Conservation (phyloP, 2,888 invertebrate species). For the Callinectes sapidus region DNA sequence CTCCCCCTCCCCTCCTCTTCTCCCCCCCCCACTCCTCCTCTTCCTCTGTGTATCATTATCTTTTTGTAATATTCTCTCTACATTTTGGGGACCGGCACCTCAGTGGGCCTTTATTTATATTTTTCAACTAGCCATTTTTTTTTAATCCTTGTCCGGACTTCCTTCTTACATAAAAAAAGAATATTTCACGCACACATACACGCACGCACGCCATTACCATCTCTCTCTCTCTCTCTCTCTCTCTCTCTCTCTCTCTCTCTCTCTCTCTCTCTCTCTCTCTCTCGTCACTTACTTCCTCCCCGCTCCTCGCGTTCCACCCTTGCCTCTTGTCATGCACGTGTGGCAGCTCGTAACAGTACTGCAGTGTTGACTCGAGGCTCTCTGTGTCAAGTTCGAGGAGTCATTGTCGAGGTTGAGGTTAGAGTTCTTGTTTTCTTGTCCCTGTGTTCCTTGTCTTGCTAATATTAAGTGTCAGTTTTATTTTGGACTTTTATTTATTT, state of each 20-base stretch:
- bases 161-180: no score
- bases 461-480: neutral
- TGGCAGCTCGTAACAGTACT: neutral
- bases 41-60: neutral
- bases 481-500: neutral
- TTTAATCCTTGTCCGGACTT: no score
- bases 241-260: neutral
- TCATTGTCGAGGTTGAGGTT: neutral
- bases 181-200: neutral
- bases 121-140: no score
- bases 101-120: no score
- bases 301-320: neutral
- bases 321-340: neutral
- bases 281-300: neutral
- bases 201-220: neutral
- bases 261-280: neutral
- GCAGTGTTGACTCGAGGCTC: neutral
- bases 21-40: conserved; percentile 7
- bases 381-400: neutral
- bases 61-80: neutral
- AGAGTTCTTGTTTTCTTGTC: neutral
- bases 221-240: neutral
- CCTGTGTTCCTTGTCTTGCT: neutral
- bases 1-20: conserved; percentile 15
- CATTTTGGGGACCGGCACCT: no score